Evolutionary conservation across 2,113 vertebrate species (phyloP).

Genomic region (Oncorhynchus masou): DNA sequence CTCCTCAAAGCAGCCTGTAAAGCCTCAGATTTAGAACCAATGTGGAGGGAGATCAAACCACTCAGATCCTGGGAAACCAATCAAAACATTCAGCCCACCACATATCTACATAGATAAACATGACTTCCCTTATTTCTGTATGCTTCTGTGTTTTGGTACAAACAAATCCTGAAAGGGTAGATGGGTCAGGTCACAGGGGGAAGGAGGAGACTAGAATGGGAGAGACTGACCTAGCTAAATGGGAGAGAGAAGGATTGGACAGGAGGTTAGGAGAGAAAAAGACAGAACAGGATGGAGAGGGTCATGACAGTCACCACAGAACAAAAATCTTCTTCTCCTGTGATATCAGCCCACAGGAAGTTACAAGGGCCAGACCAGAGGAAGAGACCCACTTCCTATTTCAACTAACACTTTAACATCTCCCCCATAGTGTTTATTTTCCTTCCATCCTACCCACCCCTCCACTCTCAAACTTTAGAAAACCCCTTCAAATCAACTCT

Average conservation of each 20-base stretch:
- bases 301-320: not conserved
- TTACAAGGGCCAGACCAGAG: not conserved
- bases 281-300: not conserved
- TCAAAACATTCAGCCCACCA: not conserved
- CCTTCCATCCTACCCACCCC: too few species aligned
- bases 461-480: too few species aligned
- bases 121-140: not conserved
- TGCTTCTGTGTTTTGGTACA: not conserved
- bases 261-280: too few species aligned
- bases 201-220: too few species aligned
- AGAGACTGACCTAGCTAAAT: too few species aligned
- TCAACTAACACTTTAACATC: constrained; percentile 3
- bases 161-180: too few species aligned
- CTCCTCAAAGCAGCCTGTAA: not conserved
- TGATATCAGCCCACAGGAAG: constrained; percentile 24
- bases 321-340: not conserved
- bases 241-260: too few species aligned
- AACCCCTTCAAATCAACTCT: not conserved
- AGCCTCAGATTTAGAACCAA: not conserved
- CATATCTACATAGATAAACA: not conserved
- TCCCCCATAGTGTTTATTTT: not conserved
- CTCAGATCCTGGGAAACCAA: not conserved
- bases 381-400: constrained; percentile 21
- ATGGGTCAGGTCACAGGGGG: too few species aligned
- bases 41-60: not conserved